These are phyloP conservation scores for Heterochromis multidens DNA, from an alignment of 2,113 vertebrate genomes.

Conservation along the genomic window DNA sequence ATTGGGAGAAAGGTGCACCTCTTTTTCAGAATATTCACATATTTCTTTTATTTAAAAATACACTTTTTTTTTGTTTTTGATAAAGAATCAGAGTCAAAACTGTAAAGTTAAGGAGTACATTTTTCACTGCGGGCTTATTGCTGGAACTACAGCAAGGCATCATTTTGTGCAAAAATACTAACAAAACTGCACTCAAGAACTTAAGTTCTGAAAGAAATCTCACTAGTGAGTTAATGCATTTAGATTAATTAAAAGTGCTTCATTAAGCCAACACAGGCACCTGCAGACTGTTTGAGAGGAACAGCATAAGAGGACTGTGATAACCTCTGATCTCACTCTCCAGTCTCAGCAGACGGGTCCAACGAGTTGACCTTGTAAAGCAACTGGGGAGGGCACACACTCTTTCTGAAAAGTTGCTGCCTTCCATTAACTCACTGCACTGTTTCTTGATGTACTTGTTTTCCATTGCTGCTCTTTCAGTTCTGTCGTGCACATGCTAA, in stretches of 20 bases:
- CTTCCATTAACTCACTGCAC: not conserved
- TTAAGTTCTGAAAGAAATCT: constrained; percentile 47
- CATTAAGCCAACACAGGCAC: constrained; percentile 60
- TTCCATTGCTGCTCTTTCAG: not conserved
- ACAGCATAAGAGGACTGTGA: constrained; percentile 40
- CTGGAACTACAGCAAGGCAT: not conserved
- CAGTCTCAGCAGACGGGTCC: constrained; percentile 19
- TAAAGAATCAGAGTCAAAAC: not conserved
- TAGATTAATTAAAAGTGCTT: constrained; percentile 70
- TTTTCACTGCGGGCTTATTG: not conserved
- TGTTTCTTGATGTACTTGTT: constrained; percentile 3
- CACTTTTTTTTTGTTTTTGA: not conserved
- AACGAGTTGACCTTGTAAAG: constrained; percentile 7
- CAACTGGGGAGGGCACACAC: not conserved
- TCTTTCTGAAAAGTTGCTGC: constrained; percentile 40
- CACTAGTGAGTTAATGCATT: constrained; percentile 40
- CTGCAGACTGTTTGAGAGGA: constrained; percentile 26
- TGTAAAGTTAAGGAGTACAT: not conserved
- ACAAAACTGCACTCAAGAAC: constrained; percentile 4
- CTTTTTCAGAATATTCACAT: not conserved
- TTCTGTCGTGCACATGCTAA: not conserved
- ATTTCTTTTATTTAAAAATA: not conserved
- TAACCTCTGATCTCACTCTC: constrained; percentile 55
- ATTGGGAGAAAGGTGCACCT: not conserved
- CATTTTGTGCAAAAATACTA: not conserved